Evolutionary conservation across 2,888 invertebrate species (phyloP).

Genomic region (Germaria angustata): DNA sequence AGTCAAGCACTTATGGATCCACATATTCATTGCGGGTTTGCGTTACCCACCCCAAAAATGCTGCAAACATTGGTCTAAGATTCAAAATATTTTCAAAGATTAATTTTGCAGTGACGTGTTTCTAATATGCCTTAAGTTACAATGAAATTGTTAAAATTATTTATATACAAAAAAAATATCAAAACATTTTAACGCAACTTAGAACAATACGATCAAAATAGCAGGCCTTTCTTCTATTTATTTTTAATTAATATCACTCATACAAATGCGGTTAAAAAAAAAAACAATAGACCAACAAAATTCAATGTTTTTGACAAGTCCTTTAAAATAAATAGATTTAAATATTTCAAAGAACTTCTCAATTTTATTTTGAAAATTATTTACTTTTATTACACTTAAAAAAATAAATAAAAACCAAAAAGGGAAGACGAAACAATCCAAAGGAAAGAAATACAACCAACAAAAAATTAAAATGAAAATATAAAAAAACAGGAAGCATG

Average conservation of each 20-base stretch:
- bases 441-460: conserved; percentile 12
- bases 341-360: conserved; percentile 39
- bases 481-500: not conserved
- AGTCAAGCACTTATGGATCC: too few species aligned
- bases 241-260: not conserved
- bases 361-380: conserved; percentile 56
- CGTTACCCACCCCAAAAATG: too few species aligned
- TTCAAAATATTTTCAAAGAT: too few species aligned
- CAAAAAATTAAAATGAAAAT: not conserved
- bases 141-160: too few species aligned
- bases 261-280: not conserved
- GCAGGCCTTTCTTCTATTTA: not conserved
- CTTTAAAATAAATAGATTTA: not conserved
- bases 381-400: conserved; percentile 55
- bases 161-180: not conserved
- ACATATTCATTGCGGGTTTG: too few species aligned
- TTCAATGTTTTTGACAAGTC: not conserved
- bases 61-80: too few species aligned
- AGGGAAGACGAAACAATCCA: not conserved
- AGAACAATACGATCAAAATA: not conserved
- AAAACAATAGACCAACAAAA: not conserved
- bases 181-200: too few species aligned
- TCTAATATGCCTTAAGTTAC: too few species aligned
- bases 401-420: not conserved
- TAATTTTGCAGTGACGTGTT: too few species aligned